Conservation (phyloP, 1,140 invertebrate species). For the Piezodorus guildinii region DNA sequence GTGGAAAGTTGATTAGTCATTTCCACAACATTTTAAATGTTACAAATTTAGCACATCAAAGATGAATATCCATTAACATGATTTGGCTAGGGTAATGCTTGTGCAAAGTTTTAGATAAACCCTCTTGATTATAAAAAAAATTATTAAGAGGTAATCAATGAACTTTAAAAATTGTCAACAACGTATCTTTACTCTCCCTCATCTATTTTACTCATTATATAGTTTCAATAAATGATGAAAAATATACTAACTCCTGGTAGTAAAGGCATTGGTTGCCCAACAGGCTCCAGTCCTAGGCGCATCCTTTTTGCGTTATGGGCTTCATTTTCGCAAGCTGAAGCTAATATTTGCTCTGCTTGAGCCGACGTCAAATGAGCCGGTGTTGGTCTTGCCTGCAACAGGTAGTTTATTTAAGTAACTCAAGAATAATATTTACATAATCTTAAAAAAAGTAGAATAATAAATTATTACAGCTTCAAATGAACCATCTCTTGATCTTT, state of each 20-base stretch:
- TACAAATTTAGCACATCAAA: too few relatives aligned
- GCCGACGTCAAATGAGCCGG: conserved; percentile 91
- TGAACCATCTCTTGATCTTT: conserved; percentile 63
- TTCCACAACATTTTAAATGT: too few relatives aligned
- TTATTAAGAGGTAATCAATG: too few relatives aligned
- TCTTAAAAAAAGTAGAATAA: neutral
- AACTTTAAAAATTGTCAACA: too few relatives aligned
- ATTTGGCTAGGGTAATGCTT: too few relatives aligned
- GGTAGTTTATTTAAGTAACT: neutral
- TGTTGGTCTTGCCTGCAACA: conserved; percentile 67
- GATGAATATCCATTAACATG: too few relatives aligned
- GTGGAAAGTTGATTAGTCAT: too few relatives aligned
- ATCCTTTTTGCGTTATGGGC: conserved; percentile 92
- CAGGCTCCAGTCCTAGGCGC: conserved; percentile 86
- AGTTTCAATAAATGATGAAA: too few relatives aligned
- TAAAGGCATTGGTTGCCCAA: conserved; percentile 72
- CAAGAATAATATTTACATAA: neutral
- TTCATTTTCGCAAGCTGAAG: conserved; percentile 92
- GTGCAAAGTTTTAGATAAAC: too few relatives aligned
- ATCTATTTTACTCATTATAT: too few relatives aligned
- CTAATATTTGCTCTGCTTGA: conserved; percentile 89
- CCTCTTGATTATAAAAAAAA: too few relatives aligned
- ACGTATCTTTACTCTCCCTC: too few relatives aligned
- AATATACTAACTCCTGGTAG: conserved; percentile 40
- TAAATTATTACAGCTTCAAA: conserved; percentile 45